phyloP scores from a whole-genome alignment of 2,797 vertebrate genomes.

The Scleropages formosus region DNA sequence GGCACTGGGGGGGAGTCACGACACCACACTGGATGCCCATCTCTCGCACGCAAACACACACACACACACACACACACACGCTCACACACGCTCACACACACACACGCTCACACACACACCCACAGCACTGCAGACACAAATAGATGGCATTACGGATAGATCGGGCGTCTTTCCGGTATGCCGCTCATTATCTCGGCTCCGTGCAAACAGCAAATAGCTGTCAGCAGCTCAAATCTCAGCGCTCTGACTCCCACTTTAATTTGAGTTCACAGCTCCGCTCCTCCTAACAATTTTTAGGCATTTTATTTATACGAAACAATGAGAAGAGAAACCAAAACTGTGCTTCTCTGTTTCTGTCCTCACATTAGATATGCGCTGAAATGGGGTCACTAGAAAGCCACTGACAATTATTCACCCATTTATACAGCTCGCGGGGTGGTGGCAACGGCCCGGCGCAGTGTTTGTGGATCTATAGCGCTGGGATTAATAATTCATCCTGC shows the following conservation, averaged over 20 bases:
- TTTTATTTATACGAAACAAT: background rate
- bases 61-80: too few species aligned
- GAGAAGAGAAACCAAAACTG: constrained; percentile 3
- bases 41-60: too few species aligned
- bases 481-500: constrained; percentile 26
- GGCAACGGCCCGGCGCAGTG: too few species aligned
- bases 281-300: background rate
- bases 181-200: constrained; percentile 16
- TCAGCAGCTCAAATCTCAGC: background rate
- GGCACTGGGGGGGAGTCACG: constrained; percentile 1
- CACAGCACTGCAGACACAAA: constrained; percentile 13
- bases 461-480: constrained; percentile 11
- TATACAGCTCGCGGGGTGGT: too few species aligned
- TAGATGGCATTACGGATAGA: constrained; percentile 27
- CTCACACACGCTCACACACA: constrained; percentile 18
- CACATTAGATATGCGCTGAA: too few species aligned
- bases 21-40: background rate
- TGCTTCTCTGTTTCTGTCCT: background rate
- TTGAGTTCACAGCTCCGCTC: constrained; percentile 10
- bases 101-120: background rate
- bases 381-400: too few species aligned
- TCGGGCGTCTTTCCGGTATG: background rate
- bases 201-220: constrained; percentile 11
- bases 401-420: too few species aligned
- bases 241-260: constrained; percentile 13